These are phyloP conservation scores for Atethmia centrago DNA, from an alignment of 2,888 invertebrate genomes.

Conservation along the genomic window DNA sequence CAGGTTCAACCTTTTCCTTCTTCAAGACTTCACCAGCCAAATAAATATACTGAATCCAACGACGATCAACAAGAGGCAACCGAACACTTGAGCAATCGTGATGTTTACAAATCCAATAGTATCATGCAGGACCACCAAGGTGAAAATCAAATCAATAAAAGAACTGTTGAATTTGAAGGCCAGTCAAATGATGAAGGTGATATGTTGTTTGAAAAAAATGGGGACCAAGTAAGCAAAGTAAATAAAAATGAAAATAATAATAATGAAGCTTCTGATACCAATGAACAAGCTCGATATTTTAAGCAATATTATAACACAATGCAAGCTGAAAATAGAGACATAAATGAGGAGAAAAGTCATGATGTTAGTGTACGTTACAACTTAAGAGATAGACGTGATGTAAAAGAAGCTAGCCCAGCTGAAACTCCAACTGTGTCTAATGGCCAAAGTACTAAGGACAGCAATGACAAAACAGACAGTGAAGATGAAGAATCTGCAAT, in stretches of 20 bases:
- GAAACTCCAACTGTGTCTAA: conserved; percentile 56
- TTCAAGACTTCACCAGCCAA: conserved; percentile 56
- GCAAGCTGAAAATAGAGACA: conserved; percentile 71
- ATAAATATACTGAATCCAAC: conserved; percentile 68
- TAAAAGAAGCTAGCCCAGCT: conserved; percentile 58
- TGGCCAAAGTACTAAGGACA: conserved; percentile 61
- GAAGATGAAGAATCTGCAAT: conserved; percentile 84
- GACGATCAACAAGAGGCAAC: conserved; percentile 67
- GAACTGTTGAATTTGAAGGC: conserved; percentile 63
- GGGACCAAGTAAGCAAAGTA: conserved; percentile 65
- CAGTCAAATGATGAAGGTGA: conserved; percentile 72
- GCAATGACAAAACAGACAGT: conserved; percentile 63
- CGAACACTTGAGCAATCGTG: conserved; percentile 66
- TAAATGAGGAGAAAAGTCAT: conserved; percentile 68
- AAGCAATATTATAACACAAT: conserved; percentile 73
- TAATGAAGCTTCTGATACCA: conserved; percentile 68
- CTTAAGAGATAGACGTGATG: conserved; percentile 78
- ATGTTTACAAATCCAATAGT: conserved; percentile 64
- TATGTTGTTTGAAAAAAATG: conserved; percentile 71
- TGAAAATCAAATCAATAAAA: conserved; percentile 67
- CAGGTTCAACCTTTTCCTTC: conserved; percentile 53
- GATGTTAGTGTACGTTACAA: conserved; percentile 66
- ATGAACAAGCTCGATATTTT: conserved; percentile 68
- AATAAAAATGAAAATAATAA: conserved; percentile 70
- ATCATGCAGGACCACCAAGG: conserved; percentile 57